Evolutionary conservation across 2,888 invertebrate species (phyloP), one percentile per base, ranked within the genome.

Genomic region (Athalia circularis): DNA sequence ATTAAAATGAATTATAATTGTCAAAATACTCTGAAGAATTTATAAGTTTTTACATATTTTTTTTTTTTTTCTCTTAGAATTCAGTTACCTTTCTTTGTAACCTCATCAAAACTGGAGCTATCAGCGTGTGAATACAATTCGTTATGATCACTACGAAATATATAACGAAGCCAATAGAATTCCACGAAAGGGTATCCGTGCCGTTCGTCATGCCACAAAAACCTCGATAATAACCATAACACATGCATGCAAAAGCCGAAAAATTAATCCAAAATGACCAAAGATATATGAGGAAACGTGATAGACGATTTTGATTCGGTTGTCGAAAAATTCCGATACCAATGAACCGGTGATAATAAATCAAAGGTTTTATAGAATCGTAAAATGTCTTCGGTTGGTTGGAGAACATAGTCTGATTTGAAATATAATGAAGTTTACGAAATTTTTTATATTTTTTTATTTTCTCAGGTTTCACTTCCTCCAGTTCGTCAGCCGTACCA

Each of bases 51-150:
- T 1, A 29, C 2, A 29, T 29, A 29, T 2, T 29, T 29, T 29
- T 29, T 29, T 29, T 29, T 15, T 65, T 2, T 4, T 50, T 50
- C 11, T 45, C 0, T 29, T 29, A 52, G 11, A 50, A 48, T 65
- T n/a, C n/a, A n/a, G n/a, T n/a, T 9, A 65, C 65, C 65, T 65
- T 65, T 9, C 13, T 65, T 65, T 65, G 65, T 3, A 48, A 13
- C 65, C 65, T 48, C 8, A 15, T 4, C 7, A 65, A 65, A 11
- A 65, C 7, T 5, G 65, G 65, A 65, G 13, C 65, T 3, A 65
- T 48, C 65, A 65, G 13, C 7, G 13, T 13, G 6, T n/a, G 47
- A 15, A 8, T 13, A 50, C 48, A 50, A 45, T 65, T 65, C 7
- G 50, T 65, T n/a, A 9, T n/a, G 3, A 13, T 13, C 47, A 2